Base-by-base conservation (phyloP, 92 coral and sea anemone species). In the Phenganax subtilis region DNA sequence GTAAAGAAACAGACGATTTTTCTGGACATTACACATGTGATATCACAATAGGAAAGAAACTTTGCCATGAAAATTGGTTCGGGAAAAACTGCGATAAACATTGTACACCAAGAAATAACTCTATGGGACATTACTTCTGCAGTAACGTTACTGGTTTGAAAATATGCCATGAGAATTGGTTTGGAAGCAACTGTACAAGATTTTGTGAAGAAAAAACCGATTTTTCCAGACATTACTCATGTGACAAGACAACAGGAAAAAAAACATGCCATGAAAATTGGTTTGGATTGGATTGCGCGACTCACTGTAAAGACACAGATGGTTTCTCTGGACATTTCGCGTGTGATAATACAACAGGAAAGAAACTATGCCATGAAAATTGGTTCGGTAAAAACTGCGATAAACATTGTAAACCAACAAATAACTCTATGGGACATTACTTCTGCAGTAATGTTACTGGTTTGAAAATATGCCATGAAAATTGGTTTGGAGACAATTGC, bases 1-100 rank as follows among this genome's bases (percentile, higher is more conserved):
- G 73, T 68, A 30, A 17, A 54, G 54, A 68, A 20, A 7, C 11
- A 30, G 3, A 37, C 5, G 47, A 37, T 37, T 12, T 6, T 30
- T 30, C 65, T 55, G 89, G 92, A 54, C 88, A 86, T 59, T 89
- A 85, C 75, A 27, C 77, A 12, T 89, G 92, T 56, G 72, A 84
- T 54, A 60, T 25, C 1, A 61, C 51, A 30, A 84, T 80, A 51
- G 92, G 92, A 15, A 47, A 15, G 29, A 84, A 84, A 71, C n/a
- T 84, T 61, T 88, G 91, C 29, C 85, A 82, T 74, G 58, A 63
- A 44, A 58, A 61, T 57, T 88, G 86, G 86, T 88, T 57, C 77
- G 91, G 91, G 0, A 12, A 69, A 37, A 68, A 20, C 10, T 88
- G 91, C 44, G 31, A 27, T 7, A 47, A 29, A 27, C 75, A 74